phyloP scores from a whole-genome alignment of 2,888 invertebrate species.

The Orchesella flavescens region DNA sequence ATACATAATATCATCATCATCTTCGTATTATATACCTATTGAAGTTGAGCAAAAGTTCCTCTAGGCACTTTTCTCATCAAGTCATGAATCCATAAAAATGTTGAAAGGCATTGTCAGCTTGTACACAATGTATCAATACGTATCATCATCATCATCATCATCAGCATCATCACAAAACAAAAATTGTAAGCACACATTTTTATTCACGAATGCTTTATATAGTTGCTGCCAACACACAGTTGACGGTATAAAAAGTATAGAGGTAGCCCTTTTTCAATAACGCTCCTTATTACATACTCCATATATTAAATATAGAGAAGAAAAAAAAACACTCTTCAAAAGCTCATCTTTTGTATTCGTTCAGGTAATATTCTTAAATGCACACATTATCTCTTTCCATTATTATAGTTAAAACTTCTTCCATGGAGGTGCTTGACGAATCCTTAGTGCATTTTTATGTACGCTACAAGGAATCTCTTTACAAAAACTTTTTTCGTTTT shows the following conservation, averaged over 20 bases:
- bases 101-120: conserved; percentile 47
- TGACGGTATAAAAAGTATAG: not conserved
- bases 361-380: conserved; percentile 41
- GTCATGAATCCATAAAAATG: conserved; percentile 50
- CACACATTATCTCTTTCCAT: conserved; percentile 28
- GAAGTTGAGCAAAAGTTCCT: conserved; percentile 30
- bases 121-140: conserved; percentile 9
- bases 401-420: conserved; percentile 24
- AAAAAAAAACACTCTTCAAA: not conserved
- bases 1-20: not conserved
- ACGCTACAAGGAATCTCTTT: conserved; percentile 41
- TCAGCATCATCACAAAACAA: conserved; percentile 5
- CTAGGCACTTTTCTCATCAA: conserved; percentile 52
- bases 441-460: conserved; percentile 51
- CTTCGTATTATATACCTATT: not conserved
- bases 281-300: too few species aligned
- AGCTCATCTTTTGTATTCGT: not conserved
- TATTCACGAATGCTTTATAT: not conserved
- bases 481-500: conserved; percentile 28
- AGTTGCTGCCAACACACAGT: not conserved
- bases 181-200: too few species aligned
- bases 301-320: too few species aligned
- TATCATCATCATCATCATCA: conserved; percentile 22
- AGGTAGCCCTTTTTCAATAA: not conserved
- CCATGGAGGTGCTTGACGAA: conserved; percentile 48